Evolutionary conservation across 2,113 vertebrate species (phyloP).

Genomic region (Lophotis ruficrista): DNA sequence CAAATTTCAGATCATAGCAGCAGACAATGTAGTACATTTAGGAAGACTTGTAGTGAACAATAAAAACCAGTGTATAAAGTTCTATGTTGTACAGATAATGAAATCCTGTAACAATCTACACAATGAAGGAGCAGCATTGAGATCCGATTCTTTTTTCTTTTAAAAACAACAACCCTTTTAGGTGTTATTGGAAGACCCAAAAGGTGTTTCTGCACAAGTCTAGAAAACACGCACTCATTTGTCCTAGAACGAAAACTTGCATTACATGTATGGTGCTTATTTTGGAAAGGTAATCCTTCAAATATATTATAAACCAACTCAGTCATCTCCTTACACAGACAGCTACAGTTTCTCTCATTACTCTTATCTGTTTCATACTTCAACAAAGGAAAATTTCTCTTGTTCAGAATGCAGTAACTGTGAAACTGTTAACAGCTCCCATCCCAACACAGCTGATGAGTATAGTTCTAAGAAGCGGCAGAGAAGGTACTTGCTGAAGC

Average conservation of each 20-base stretch:
- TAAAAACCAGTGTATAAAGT: background rate
- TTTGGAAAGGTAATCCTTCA: background rate
- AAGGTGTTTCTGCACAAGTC: background rate
- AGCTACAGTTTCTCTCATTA: background rate
- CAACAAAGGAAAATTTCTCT: background rate
- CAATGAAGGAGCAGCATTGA: background rate
- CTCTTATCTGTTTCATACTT: background rate
- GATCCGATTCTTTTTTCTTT: background rate
- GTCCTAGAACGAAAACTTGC: background rate
- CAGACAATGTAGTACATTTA: background rate
- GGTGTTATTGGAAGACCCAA: background rate
- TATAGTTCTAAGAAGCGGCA: background rate
- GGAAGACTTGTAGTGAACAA: background rate
- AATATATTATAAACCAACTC: background rate
- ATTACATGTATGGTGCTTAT: background rate
- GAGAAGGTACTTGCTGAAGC: background rate
- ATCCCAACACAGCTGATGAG: background rate
- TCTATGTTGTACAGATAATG: background rate
- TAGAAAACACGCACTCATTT: background rate
- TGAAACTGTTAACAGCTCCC: background rate
- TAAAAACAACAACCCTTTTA: background rate
- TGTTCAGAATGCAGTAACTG: background rate
- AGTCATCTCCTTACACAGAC: background rate
- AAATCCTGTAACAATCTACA: background rate
- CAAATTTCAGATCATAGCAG: background rate